Conservation (phyloP, 2,888 invertebrate species). For the Eristalis arbustorum region DNA sequence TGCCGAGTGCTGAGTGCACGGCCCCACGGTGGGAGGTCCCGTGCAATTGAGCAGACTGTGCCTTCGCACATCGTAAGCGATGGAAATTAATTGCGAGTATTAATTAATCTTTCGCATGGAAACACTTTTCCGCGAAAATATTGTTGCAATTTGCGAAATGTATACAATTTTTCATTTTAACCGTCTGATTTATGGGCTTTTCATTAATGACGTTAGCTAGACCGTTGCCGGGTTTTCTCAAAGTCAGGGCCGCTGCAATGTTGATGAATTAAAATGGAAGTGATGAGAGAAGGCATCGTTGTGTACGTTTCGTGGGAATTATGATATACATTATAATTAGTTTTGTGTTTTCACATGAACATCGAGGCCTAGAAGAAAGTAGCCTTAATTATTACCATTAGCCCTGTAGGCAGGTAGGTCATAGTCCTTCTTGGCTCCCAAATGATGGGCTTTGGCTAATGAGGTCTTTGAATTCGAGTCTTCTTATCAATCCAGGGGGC, state of each 20-base stretch:
- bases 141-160: neutral
- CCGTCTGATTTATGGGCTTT: neutral
- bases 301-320: no score
- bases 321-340: no score
- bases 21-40: neutral
- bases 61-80: neutral
- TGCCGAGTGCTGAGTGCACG: neutral
- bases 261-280: neutral
- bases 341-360: no score
- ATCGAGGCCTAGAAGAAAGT: no score
- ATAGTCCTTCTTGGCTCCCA: no score
- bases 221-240: neutral
- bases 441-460: no score
- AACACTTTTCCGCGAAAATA: neutral
- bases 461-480: no score
- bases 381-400: no score
- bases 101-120: neutral
- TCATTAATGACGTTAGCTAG: neutral
- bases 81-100: neutral
- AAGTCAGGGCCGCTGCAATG: neutral
- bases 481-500: no score
- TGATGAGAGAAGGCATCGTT: no score
- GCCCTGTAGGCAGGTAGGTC: no score
- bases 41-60: neutral
- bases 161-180: neutral